These are phyloP conservation scores for Drosophila melanica DNA, from an alignment of 1,140 invertebrate genomes.

Conservation along the genomic window DNA sequence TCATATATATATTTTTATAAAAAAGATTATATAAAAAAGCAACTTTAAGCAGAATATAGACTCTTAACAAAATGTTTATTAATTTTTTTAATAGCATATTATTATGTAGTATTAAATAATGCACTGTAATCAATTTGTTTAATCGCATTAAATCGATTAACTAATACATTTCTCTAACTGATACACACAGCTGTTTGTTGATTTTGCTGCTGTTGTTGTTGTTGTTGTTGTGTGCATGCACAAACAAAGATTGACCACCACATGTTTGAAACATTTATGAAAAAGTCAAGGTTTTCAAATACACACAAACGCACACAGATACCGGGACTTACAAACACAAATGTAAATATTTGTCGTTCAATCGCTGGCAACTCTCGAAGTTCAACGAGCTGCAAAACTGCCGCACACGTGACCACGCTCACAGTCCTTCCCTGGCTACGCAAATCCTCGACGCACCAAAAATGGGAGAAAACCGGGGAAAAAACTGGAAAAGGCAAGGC, in stretches of 20 bases:
- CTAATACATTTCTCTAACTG: too few species aligned
- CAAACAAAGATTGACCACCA: constrained; percentile 48
- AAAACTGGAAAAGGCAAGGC: constrained; percentile 3
- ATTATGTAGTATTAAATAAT: too few species aligned
- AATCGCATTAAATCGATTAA: too few species aligned
- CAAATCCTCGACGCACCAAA: constrained; percentile 8
- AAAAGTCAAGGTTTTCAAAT: constrained; percentile 9
- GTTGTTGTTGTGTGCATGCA: constrained; percentile 8
- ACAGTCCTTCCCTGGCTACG: not conserved
- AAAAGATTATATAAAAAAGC: too few species aligned
- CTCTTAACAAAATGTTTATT: too few species aligned
- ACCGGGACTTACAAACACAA: constrained; percentile 7
- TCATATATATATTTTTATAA: too few species aligned
- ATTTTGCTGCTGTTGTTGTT: not conserved
- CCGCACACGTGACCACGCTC: constrained; percentile 31
- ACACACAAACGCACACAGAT: not conserved
- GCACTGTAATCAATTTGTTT: too few species aligned
- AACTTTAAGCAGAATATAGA: too few species aligned
- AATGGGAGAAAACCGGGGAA: not conserved
- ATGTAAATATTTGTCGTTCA: constrained; percentile 18
- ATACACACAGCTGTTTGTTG: not conserved
- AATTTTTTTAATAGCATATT: too few species aligned
- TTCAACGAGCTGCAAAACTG: constrained; percentile 41
- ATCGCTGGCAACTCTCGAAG: constrained; percentile 37
- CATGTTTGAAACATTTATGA: constrained; percentile 53